Base-by-base conservation (phyloP, 2,113 vertebrate species). In the Pomatostomus ruficeps region DNA sequence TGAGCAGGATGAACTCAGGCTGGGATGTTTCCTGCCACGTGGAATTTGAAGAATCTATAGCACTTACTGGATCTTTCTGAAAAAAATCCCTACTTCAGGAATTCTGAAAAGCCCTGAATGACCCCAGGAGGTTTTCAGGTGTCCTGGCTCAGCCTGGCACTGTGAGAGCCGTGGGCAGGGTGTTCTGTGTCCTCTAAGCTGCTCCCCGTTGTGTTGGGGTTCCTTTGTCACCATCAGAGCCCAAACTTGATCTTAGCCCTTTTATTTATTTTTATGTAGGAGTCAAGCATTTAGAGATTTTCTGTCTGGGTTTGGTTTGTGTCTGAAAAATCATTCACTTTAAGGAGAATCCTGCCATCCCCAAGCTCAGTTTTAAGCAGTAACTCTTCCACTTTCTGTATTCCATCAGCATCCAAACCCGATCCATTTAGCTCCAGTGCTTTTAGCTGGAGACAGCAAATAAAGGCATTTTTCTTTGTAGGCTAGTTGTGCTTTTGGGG, bases 241-340 rank as follows among this genome's bases (percentile, higher is more conserved):
- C 59, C 42, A 76, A 55, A 68, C 11, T 87, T 48, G 7, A 11
- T 15, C 21, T 61, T 61, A 18, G 46, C 20, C 25, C 24, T 3
- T 20, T 62, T 22, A 8, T 46, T 82, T 45, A 10, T 26, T 98
- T 97, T 97, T 92, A 20, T 54, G 90, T 95, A 97, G 93, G 89
- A 96, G 95, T 96, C 97, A 98, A 97, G 98, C 85, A 89, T 95
- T 96, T 93, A 76, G 97, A 33, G n/a, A 3, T 42, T 78, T 95
- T 73, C 48, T 52, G 11, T 55, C 43, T 67, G 40, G 13, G 3
- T 80, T 81, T 57, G 43, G 8, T 81, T 98, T 97, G 92, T 97
- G 93, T 97, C 97, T 98, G 96, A 93, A 98, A 85, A 97, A 95
- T n/a, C n/a, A n/a, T 74, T 4, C 21, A n/a, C 67, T 74, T 88